These are phyloP conservation scores for Drosophila cognata DNA, from an alignment of 2,888 invertebrate genomes.

Conservation along the genomic window DNA sequence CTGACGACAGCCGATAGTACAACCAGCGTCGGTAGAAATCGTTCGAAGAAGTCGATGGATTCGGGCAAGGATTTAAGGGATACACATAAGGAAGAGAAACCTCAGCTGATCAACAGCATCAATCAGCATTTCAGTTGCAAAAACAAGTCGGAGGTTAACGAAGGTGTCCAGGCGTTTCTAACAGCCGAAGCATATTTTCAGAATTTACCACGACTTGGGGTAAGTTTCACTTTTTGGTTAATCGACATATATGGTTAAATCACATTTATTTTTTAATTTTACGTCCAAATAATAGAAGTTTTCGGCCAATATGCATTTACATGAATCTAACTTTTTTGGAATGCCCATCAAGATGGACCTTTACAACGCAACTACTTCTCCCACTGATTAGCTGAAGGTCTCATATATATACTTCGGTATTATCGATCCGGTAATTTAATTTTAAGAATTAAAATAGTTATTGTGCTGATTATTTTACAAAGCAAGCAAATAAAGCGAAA, in stretches of 20 bases:
- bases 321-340: constrained; percentile 56
- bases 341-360: constrained; percentile 48
- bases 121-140: constrained; percentile 53
- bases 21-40: neutral
- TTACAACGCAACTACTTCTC: constrained; percentile 58
- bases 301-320: constrained; percentile 45
- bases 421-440: neutral
- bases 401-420: neutral
- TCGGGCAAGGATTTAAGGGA: neutral
- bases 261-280: too few relatives aligned
- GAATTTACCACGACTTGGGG: constrained; percentile 5
- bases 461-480: constrained; percentile 6
- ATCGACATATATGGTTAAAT: neutral
- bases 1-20: constrained; percentile 4
- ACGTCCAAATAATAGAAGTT: constrained; percentile 29
- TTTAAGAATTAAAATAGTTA: constrained; percentile 12
- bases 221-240: constrained; percentile 21
- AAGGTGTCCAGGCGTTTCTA: constrained; percentile 53
- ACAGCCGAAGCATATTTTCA: constrained; percentile 47
- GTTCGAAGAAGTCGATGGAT: neutral
- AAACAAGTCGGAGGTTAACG: constrained; percentile 63
- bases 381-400: constrained; percentile 15
- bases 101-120: constrained; percentile 12
- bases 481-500: constrained; percentile 9
- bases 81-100: neutral